phyloP scores from a whole-genome alignment of 2,113 vertebrate species.

The Semnopithecus entellus region DNA sequence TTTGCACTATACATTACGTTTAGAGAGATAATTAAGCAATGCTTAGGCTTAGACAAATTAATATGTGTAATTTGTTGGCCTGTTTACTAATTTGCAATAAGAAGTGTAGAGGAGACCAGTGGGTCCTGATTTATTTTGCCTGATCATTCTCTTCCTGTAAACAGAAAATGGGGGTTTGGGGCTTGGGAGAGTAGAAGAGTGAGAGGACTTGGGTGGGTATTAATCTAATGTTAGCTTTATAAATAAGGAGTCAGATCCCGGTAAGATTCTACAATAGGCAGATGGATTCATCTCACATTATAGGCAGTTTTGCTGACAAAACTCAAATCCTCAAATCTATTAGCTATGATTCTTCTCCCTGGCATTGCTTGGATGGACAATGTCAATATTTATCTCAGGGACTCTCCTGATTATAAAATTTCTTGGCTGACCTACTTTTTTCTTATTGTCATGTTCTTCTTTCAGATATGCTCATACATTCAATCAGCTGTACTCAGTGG shows the following conservation, averaged over 20 bases:
- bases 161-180: accelerated
- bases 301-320: background rate
- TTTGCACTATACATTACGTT: background rate
- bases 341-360: background rate
- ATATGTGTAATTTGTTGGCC: background rate
- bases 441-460: background rate
- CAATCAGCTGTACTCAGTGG: background rate
- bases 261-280: background rate
- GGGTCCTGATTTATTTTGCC: background rate
- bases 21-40: background rate
- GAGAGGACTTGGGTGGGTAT: accelerated
- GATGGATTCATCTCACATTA: background rate
- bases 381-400: background rate
- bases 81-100: background rate
- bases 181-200: no score
- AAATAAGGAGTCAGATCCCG: background rate
- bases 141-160: background rate
- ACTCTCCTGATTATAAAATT: background rate
- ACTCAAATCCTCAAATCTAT: background rate
- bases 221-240: background rate
- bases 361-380: background rate
- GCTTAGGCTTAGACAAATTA: background rate
- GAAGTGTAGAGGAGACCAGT: background rate
- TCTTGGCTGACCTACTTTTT: background rate
- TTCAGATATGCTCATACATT: background rate